Evolutionary conservation across 2,888 invertebrate species (phyloP).

Genomic region (Lymantria monacha): DNA sequence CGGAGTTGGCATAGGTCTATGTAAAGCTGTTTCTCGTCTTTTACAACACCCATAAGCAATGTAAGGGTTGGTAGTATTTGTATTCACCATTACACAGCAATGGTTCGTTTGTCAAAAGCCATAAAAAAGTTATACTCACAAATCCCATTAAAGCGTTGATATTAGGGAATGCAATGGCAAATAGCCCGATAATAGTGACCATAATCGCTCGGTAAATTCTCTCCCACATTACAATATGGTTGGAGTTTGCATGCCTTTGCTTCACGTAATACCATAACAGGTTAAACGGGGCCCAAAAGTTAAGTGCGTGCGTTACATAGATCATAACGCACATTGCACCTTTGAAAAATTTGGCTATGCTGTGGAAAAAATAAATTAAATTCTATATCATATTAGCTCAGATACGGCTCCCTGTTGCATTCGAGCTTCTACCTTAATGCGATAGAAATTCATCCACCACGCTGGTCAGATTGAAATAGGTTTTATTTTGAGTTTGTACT

Average conservation of each 20-base stretch:
- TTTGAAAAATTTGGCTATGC: slow-evolving; percentile 54
- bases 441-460: too few species aligned
- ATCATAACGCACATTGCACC: slow-evolving; percentile 56
- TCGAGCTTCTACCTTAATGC: too few species aligned
- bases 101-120: neutral
- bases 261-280: slow-evolving; percentile 55
- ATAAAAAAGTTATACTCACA: slow-evolving; percentile 47
- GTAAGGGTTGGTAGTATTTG: too few species aligned
- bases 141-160: slow-evolving; percentile 64
- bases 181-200: slow-evolving; percentile 32
- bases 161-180: slow-evolving; percentile 56
- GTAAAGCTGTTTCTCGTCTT: too few species aligned
- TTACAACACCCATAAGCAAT: too few species aligned
- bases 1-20: too few species aligned
- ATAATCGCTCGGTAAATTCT: slow-evolving; percentile 48
- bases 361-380: slow-evolving; percentile 32
- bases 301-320: slow-evolving; percentile 60
- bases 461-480: too few species aligned
- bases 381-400: too few species aligned
- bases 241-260: slow-evolving; percentile 19
- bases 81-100: too few species aligned
- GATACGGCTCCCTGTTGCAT: too few species aligned
- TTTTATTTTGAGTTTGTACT: too few species aligned
- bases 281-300: slow-evolving; percentile 67
- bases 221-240: slow-evolving; percentile 40